Conservation (phyloP, 1,140 invertebrate species). For the Medauroidea extradentata region DNA sequence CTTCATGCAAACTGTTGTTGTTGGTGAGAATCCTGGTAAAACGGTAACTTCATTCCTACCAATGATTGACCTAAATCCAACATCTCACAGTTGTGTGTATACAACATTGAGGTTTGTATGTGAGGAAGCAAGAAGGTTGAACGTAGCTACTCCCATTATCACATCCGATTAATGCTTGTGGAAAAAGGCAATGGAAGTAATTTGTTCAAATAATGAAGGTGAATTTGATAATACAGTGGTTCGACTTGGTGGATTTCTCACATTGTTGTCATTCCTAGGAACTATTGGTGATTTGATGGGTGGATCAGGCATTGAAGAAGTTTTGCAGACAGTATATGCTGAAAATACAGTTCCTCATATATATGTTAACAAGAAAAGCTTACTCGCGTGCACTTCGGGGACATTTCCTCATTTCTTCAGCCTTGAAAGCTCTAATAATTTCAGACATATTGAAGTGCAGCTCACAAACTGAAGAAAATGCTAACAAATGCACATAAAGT, state of each 20-base stretch:
- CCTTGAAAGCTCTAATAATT: constrained; percentile 36
- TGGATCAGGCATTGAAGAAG: constrained; percentile 39
- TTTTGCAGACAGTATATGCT: constrained; percentile 35
- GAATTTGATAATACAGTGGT: constrained; percentile 14
- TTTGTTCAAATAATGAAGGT: constrained; percentile 17
- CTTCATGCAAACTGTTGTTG: constrained; percentile 26
- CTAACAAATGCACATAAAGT: neutral
- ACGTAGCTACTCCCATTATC: constrained; percentile 20
- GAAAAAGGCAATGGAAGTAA: constrained; percentile 43
- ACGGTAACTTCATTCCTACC: constrained; percentile 19
- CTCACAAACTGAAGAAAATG: neutral
- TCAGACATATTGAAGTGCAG: constrained; percentile 31
- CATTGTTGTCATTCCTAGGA: constrained; percentile 40
- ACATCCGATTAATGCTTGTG: constrained; percentile 34
- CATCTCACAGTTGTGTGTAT: constrained; percentile 19
- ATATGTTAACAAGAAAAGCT: constrained; percentile 37
- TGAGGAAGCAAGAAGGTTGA: constrained; percentile 9
- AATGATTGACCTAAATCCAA: constrained; percentile 21
- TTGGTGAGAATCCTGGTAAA: constrained; percentile 18
- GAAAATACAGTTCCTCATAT: constrained; percentile 36
- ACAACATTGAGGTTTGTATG: constrained; percentile 20
- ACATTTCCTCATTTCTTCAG: no score
- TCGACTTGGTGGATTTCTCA: constrained; percentile 34
- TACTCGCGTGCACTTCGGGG: constrained; percentile 36
- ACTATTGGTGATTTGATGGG: constrained; percentile 42